Evolutionary conservation across 2,888 invertebrate genomes (phyloP), one percentile per base, ranked within the genome.

Genomic region (Protonemura montana): DNA sequence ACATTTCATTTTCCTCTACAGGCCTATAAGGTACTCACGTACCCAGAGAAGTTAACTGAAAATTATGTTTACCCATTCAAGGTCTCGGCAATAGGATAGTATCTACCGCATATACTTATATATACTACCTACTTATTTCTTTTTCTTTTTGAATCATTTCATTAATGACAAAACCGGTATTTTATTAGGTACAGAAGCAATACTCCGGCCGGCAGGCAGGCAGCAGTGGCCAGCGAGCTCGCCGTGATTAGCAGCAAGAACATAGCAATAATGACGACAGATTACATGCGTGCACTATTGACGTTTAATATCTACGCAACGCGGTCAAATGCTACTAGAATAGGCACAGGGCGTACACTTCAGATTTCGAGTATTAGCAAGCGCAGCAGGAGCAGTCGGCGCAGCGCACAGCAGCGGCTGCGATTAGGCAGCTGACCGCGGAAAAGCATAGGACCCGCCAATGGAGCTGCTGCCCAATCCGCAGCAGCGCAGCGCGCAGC

Each of bases 181-280:
- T 84, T 84, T 76, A 84, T 76, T 76, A 84, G 59, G 84, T 84
- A 59, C 84, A 84, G 84, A 59, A 59, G 84, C 81, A 87, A 92
- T 96, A 93, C 92, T 98, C 98, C 97, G 98, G 97, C 89, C 97
- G 97, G 91, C 98, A 35, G 35, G 98, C 98, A 98, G 98, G 93
- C 98, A 98, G 94, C 98, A 98, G 91, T 97, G 97, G n/a, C n/a
- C n/a, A n/a, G n/a, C 41, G 13, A 41, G 13, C 41, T 41, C 21
- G 59, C 59, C 21, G 59, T 59, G 59, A 59, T 59, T 59, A 59
- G 59, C 5, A 13, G 59, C 13, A 59, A 13, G 21, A 59, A 59
- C 59, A 59, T 13, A 21, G 21, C 6, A 59, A 13, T 59, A 21
- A 59, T 59, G 59, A 59, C 2, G 59, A 21, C 41, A 13, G 6